Evolutionary conservation across 2,113 vertebrate species (phyloP).

Genomic region (Siniperca chuatsi): DNA sequence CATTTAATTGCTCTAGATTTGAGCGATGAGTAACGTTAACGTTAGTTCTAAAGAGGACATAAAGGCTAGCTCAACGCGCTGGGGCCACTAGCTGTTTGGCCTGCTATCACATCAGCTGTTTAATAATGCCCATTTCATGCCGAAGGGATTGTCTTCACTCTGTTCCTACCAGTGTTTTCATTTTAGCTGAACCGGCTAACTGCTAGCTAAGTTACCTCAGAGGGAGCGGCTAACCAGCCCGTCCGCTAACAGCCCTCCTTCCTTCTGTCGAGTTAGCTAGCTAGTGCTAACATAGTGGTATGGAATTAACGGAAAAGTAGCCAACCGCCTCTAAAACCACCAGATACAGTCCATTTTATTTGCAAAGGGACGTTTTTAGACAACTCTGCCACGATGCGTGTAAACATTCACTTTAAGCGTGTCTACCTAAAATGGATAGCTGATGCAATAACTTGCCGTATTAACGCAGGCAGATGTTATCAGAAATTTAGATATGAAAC

Average conservation of each 20-base stretch:
- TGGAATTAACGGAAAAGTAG: no score
- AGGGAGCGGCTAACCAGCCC: background rate
- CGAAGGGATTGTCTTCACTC: background rate
- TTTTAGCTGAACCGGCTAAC: background rate
- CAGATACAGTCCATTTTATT: background rate
- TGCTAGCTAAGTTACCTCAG: background rate
- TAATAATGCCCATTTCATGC: no score
- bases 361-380: background rate
- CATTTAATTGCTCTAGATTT: background rate
- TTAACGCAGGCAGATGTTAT: background rate
- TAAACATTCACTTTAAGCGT: fast-evolving
- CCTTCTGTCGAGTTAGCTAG: background rate
- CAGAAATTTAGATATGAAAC: no score
- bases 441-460: conserved; percentile 42
- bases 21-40: background rate
- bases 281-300: background rate
- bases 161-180: background rate
- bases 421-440: background rate
- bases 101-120: background rate
- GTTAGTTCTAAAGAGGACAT: no score
- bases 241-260: background rate
- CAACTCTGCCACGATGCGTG: background rate
- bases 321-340: background rate
- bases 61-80: background rate
- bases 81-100: background rate